These are phyloP conservation scores for Halocynthia roretzi DNA, from an alignment of 23 tunicate genomes.

Conservation along the genomic window DNA sequence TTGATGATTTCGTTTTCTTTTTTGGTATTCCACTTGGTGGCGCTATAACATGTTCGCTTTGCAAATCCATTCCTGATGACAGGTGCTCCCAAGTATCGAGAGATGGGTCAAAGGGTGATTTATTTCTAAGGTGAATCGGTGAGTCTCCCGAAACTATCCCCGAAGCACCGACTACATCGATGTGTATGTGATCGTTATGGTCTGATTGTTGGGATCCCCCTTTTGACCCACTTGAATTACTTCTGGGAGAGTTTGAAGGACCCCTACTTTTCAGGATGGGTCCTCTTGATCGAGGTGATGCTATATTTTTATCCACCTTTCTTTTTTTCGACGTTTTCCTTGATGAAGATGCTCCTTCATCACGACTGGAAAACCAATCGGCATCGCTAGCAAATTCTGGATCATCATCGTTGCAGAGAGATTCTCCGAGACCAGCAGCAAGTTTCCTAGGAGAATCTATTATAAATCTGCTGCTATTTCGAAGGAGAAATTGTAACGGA, in stretches of 20 bases:
- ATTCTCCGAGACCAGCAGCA: slow-evolving; percentile 40
- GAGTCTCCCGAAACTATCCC: background rate
- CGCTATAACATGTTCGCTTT: background rate
- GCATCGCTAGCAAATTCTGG: slow-evolving; percentile 72
- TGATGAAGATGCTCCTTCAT: slow-evolving; percentile 26
- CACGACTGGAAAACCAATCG: slow-evolving; percentile 66
- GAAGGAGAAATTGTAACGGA: too few relatives aligned
- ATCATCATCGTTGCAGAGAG: slow-evolving; percentile 70
- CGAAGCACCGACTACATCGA: slow-evolving; percentile 7
- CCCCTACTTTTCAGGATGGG: slow-evolving; percentile 30
- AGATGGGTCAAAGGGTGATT: slow-evolving; percentile 28
- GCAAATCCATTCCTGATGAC: background rate
- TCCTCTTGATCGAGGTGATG: slow-evolving; percentile 34
- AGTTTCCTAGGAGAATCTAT: slow-evolving; percentile 38
- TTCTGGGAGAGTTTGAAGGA: slow-evolving; percentile 16
- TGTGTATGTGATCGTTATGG: slow-evolving; percentile 43
- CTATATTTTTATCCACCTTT: slow-evolving; percentile 41
- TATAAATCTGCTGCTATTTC: background rate
- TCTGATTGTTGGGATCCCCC: slow-evolving; percentile 6
- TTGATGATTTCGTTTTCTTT: slow-evolving; percentile 48
- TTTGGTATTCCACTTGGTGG: slow-evolving; percentile 21
- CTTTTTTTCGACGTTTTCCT: slow-evolving; percentile 41
- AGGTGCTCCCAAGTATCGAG: slow-evolving; percentile 26
- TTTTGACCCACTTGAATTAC: slow-evolving; percentile 10
- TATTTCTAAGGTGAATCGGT: slow-evolving; percentile 2